These are phyloP conservation scores for Falcunculus frontatus DNA, from an alignment of 2,113 vertebrate species.

Conservation along the genomic window DNA sequence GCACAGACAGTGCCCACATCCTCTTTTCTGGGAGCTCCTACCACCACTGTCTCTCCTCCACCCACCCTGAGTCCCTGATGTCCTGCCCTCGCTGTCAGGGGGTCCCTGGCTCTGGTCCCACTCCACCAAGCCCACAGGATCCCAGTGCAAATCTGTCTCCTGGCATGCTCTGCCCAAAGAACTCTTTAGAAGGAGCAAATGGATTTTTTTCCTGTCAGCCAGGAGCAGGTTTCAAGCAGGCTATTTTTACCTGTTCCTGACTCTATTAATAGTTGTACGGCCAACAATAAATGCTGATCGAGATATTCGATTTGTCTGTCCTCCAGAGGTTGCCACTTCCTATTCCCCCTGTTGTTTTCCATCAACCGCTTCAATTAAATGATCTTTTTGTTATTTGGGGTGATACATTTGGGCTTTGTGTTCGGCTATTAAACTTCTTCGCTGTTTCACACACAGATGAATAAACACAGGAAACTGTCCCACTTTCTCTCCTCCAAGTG, in stretches of 20 bases:
- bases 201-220: background rate
- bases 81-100: background rate
- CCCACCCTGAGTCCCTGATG: background rate
- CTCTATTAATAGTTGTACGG: slow-evolving; percentile 23
- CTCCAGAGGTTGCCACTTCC: background rate
- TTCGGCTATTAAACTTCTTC: background rate
- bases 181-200: background rate
- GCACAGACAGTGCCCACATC: background rate
- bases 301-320: slow-evolving; percentile 20
- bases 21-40: background rate
- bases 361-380: background rate
- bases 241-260: slow-evolving; percentile 51
- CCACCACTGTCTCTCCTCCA: background rate
- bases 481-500: background rate
- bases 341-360: background rate
- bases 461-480: background rate
- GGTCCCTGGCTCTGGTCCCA: background rate
- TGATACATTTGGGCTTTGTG: background rate
- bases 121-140: background rate
- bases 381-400: background rate
- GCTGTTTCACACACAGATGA: background rate
- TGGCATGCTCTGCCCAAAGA: background rate
- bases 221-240: background rate
- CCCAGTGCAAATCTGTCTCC: background rate
- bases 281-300: background rate